Percentiles rank a stretch among this genome's conserved stretches.
Evolutionary conservation across 2,113 vertebrate species (phyloP).

Genomic region (Panurus biarmicus): DNA sequence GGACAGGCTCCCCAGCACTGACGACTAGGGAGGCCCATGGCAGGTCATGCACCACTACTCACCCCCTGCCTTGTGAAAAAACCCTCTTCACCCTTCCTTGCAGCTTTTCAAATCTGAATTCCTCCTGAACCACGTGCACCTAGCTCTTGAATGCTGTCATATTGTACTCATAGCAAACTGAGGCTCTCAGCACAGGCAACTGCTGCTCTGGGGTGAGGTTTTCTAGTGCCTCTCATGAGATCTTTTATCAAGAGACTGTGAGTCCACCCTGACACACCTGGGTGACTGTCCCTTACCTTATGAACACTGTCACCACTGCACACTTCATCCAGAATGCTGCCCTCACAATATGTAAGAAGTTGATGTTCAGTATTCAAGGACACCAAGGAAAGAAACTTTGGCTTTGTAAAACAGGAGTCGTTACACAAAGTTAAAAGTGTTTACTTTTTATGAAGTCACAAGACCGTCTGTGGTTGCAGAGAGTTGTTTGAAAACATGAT

Average conservation of each 20-base stretch:
- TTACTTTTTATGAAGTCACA: neutral
- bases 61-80: neutral
- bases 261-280: neutral
- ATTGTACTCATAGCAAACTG: neutral
- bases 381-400: neutral
- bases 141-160: neutral
- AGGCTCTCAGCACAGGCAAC: neutral
- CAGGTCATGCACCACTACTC: neutral
- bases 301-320: neutral
- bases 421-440: neutral
- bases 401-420: neutral
- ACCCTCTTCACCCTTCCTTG: neutral
- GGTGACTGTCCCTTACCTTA: neutral
- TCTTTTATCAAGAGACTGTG: neutral
- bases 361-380: neutral
- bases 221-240: neutral
- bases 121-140: accelerated
- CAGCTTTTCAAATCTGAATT: neutral
- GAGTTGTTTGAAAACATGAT: neutral
- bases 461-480: neutral
- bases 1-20: neutral
- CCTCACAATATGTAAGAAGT: neutral
- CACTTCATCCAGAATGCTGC: accelerated
- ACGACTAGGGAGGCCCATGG: neutral
- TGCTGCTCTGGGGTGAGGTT: neutral